Evolutionary conservation across 2,797 vertebrate species (phyloP), one percentile per base, ranked within the genome.

Genomic region (Gadopsis marmoratus): DNA sequence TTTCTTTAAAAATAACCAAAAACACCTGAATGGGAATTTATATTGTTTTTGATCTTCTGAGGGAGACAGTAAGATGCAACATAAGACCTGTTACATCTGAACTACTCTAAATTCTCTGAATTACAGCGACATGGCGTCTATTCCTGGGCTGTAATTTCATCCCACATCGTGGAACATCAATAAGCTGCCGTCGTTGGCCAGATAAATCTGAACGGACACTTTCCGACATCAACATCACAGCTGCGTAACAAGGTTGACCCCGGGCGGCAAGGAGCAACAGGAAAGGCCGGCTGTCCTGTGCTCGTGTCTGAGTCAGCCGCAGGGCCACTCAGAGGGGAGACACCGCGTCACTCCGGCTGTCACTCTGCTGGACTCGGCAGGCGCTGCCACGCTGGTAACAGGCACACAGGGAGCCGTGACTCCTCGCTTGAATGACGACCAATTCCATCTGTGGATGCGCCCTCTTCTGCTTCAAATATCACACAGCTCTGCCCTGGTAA

Each of bases 311-410:
- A 66, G 50, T 56, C 11, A 4, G 63, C 74, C 11, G 2, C 56
- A 4, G 74, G 69, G 45, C n/a, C 10, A 21, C 76, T 67, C 50
- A 0, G 61, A 66, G 59, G 48, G 47, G 26, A 66, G 45, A 53
- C 58, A 26, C 37, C 47, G 65, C 54, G 7, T 64, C 48, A 5
- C 47, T 55, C 33, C 63, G 55, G 51, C 51, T 65, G 68, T 35
- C 73, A 9, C 23, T 39, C 29, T 0, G 9, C 51, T 16, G 58
- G 31, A 35, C 47, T 68, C 62, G 39, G 26, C 62, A 26, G 76
- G 31, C 47, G 33, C 21, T 0, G 1, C 9, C 23, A 47, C 4
- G 41, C 9, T 0, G 14, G 35, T 47, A 68, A 31, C 68, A 47
- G 37, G 59, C 35, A 4, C 26, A 29, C 7, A 10, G 37, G 7